A percentile compares a stretch with the other conserved stretches of the same genome.
phyloP scores from a whole-genome alignment of 2,113 vertebrate genomes.

The Atractosteus spatula region DNA sequence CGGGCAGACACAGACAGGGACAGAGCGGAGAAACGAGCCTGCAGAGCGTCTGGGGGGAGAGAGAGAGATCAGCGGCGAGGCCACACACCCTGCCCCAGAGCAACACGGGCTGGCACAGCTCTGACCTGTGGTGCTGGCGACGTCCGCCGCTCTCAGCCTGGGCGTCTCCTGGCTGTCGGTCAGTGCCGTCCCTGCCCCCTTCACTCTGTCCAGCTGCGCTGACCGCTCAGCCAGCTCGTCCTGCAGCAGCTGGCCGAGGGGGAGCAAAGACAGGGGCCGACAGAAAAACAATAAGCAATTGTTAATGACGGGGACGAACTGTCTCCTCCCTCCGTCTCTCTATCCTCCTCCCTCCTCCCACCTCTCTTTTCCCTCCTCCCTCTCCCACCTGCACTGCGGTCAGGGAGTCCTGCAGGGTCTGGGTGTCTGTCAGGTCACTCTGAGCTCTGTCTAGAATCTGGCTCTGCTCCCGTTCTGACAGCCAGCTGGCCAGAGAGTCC shows the following conservation, averaged over 20 bases:
- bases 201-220: conserved; percentile 89
- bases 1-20: conserved; percentile 58
- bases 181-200: conserved; percentile 75
- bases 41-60: not conserved
- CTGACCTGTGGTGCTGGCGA: conserved; percentile 81
- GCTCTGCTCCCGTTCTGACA: conserved; percentile 73
- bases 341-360: not conserved
- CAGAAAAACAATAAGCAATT: not conserved
- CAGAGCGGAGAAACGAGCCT: not conserved
- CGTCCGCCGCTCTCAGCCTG: conserved; percentile 63
- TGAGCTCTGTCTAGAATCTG: conserved; percentile 66
- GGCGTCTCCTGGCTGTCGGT: conserved; percentile 79
- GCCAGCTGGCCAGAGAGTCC: conserved; percentile 77
- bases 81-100: not conserved
- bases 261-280: not conserved
- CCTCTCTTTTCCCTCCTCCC: not conserved
- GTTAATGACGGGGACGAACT: not conserved
- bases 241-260: conserved; percentile 75
- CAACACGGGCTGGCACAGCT: not conserved
- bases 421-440: conserved; percentile 71
- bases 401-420: conserved; percentile 76
- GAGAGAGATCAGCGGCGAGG: not conserved
- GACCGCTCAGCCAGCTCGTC: conserved; percentile 87
- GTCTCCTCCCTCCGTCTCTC: not conserved
- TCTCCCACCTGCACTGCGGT: conserved; percentile 74